A percentile compares a stretch with the other conserved stretches of the same genome.
Evolutionary conservation across 2,888 invertebrate genomes (phyloP).

Genomic region (Drosophila niveifrons): DNA sequence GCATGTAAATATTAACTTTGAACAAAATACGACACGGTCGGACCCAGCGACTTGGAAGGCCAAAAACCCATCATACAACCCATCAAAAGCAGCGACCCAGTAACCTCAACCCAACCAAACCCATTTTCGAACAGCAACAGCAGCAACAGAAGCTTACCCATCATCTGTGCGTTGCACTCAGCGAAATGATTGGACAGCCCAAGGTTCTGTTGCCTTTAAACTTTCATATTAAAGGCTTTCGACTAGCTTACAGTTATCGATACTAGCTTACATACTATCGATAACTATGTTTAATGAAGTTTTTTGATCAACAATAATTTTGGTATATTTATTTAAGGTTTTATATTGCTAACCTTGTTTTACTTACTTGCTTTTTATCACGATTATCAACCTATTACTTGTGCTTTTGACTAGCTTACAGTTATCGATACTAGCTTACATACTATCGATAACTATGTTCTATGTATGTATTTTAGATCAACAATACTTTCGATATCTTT

Average conservation of each 20-base stretch:
- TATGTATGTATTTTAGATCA: too few relatives aligned
- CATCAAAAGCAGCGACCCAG: conserved; percentile 19
- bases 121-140: neutral
- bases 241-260: neutral
- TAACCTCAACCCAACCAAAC: conserved; percentile 12
- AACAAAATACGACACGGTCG: conserved; percentile 72
- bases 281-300: neutral
- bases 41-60: conserved; percentile 55
- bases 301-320: too few relatives aligned
- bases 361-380: too few relatives aligned
- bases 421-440: neutral
- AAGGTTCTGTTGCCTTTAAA: neutral
- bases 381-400: too few relatives aligned
- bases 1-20: conserved; percentile 80
- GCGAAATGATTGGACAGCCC: conserved; percentile 5
- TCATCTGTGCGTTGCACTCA: conserved; percentile 12
- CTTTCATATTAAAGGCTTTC: neutral
- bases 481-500: too few relatives aligned
- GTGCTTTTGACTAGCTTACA: neutral
- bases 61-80: conserved; percentile 27
- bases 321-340: too few relatives aligned
- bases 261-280: neutral
- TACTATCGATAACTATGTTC: neutral
- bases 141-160: neutral
- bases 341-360: too few relatives aligned